Evolutionary conservation across 2,888 invertebrate genomes (phyloP).

Genomic region (Cephus spinipes): DNA sequence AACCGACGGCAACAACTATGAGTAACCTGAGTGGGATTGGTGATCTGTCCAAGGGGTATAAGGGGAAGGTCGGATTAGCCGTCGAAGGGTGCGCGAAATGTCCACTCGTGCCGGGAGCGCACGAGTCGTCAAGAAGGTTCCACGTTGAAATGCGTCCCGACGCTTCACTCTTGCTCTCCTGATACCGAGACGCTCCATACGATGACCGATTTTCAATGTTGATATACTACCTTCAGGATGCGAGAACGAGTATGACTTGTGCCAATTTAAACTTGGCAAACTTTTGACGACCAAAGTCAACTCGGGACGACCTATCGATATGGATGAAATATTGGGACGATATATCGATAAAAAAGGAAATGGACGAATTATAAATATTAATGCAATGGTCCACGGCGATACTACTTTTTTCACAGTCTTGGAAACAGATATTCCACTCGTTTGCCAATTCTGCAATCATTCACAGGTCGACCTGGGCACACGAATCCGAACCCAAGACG

Average conservation of each 20-base stretch:
- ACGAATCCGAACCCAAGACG: neutral
- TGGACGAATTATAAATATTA: no score
- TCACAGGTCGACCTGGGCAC: neutral
- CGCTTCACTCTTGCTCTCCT: conserved; percentile 44
- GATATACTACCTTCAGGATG: neutral
- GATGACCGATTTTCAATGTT: conserved; percentile 36
- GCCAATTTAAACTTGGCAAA: neutral
- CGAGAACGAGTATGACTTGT: neutral
- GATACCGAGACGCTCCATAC: conserved; percentile 35
- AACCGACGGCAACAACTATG: neutral
- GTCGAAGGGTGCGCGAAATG: conserved; percentile 51
- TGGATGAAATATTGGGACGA: no score
- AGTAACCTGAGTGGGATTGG: neutral
- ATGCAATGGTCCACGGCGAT: no score
- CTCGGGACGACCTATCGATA: neutral
- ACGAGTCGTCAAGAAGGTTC: conserved; percentile 29
- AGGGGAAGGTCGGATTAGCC: conserved; percentile 23
- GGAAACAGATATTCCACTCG: no score
- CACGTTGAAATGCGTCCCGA: conserved; percentile 23
- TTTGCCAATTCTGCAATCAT: no score
- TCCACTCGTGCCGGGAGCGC: conserved; percentile 66
- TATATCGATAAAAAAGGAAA: no score
- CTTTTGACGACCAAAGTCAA: neutral
- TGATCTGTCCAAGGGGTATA: neutral
- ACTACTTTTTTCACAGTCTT: no score